Percentiles rank a stretch among this genome's conserved stretches.
phyloP scores from a whole-genome alignment of 2,888 invertebrate species.

The Diplolepis rosae region DNA sequence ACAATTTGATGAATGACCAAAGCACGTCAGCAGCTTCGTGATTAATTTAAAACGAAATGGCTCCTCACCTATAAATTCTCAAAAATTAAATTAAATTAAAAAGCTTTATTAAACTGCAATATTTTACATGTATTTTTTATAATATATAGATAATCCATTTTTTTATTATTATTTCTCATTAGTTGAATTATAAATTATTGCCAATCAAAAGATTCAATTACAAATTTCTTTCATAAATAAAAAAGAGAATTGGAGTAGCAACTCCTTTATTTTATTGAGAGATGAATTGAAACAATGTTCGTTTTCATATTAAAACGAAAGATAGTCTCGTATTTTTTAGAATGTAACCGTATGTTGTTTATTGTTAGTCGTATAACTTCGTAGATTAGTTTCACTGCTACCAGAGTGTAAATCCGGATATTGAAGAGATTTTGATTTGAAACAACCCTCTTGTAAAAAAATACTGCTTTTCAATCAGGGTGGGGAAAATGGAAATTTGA shows the following conservation, averaged over 20 bases:
- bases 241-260: no score
- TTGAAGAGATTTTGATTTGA: not conserved
- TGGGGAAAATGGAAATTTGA: not conserved
- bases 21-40: constrained; percentile 48
- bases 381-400: not conserved
- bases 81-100: not conserved
- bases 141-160: no score
- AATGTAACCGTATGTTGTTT: not conserved
- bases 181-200: no score
- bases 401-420: not conserved
- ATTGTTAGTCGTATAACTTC: not conserved
- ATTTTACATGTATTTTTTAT: not conserved
- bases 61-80: not conserved
- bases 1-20: constrained; percentile 63
- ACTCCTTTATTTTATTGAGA: not conserved
- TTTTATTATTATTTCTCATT: no score
- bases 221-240: no score
- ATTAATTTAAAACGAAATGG: constrained; percentile 66
- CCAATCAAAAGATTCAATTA: no score
- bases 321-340: not conserved
- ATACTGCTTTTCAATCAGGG: not conserved
- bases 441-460: not conserved
- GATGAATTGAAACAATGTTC: not conserved
- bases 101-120: not conserved
- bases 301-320: not conserved